phyloP scores from a whole-genome alignment of 2,113 vertebrate genomes.

The Brienomyrus brachyistius region DNA sequence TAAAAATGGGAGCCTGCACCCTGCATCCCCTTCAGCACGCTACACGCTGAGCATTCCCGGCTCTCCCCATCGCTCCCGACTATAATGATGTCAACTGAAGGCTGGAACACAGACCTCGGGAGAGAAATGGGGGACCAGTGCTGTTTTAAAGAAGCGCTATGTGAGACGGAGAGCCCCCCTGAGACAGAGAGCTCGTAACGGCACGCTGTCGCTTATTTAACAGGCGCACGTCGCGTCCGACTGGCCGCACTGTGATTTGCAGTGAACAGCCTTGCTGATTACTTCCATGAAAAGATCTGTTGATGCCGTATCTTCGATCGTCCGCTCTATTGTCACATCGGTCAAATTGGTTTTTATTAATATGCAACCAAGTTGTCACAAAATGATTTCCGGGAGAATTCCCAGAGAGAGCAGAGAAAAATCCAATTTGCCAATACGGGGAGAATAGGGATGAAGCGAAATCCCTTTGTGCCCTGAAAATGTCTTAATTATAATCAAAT shows the following conservation, averaged over 20 bases:
- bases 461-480: not conserved
- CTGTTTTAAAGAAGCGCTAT: not conserved
- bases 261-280: not conserved
- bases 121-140: not conserved
- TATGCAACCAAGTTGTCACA: not conserved
- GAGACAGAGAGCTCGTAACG: not conserved
- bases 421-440: not conserved
- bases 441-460: not conserved
- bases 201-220: not conserved
- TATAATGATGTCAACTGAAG: not conserved
- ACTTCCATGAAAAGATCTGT: not conserved
- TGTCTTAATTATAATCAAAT: conserved; percentile 5
- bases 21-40: not conserved
- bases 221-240: not conserved
- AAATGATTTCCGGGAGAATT: not conserved
- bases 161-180: not conserved
- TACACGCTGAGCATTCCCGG: not conserved
- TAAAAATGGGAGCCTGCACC: not conserved
- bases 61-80: not conserved
- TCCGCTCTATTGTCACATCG: not conserved
- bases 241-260: not conserved
- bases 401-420: not conserved
- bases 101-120: not conserved
- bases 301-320: not conserved
- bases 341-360: not conserved